These are phyloP conservation scores for Vultur gryphus DNA, from an alignment of 2,797 vertebrate species.

Conservation along the genomic window DNA sequence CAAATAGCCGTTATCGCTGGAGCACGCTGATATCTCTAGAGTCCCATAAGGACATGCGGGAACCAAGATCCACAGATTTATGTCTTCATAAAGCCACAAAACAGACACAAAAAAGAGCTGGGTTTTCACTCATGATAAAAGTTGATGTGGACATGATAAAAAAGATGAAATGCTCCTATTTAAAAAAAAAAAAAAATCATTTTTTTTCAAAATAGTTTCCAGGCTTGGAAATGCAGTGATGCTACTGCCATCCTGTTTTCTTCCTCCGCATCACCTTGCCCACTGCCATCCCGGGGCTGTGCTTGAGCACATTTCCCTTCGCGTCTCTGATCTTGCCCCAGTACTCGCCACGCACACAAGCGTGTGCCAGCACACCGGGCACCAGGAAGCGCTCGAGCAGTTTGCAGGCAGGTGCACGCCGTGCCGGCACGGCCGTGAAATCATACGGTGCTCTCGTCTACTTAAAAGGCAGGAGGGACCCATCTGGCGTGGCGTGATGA, in stretches of 20 bases:
- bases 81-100: background rate
- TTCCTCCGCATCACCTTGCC: accelerated
- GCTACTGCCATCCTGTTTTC: background rate
- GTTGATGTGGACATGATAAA: background rate
- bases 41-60: background rate
- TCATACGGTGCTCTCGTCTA: background rate
- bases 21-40: background rate
- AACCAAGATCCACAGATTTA: background rate
- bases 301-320: background rate
- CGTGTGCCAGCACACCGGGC: accelerated
- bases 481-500: accelerated
- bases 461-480: background rate
- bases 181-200: background rate
- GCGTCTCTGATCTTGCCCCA: background rate
- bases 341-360: background rate
- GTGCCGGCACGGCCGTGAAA: accelerated
- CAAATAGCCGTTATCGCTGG: accelerated
- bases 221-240: background rate
- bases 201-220: background rate
- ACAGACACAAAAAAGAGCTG: background rate
- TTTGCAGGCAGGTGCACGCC: background rate
- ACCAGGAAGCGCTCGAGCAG: background rate
- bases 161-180: background rate
- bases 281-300: background rate
- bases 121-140: background rate